Evolutionary conservation across 1,140 invertebrate species (phyloP), one percentile per base, ranked within the genome.

Genomic region (Penaeus chinensis): DNA sequence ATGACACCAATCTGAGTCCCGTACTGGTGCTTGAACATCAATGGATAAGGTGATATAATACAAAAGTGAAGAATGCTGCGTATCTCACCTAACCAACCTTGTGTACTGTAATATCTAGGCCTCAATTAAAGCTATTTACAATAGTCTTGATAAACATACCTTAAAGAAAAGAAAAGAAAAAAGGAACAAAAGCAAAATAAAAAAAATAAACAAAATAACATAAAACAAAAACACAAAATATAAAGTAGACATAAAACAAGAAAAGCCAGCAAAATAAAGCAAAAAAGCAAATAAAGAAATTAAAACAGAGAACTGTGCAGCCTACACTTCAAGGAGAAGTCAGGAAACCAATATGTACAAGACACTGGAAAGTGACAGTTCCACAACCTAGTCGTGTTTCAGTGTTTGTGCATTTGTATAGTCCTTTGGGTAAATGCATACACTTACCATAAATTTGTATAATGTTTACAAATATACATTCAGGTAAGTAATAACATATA

Each of bases 1-100:
- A 78, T 54, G 77, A 85, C 62, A 87, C 86, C 86, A 87, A 82
- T 87, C 86, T 87, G 86, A 87, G 86, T 87, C 86, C 86, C 80
- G 54, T 78, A 65, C 47, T 77, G 78, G 80, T 77, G 86, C 66
- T 84, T 54, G 5, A 54, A 54, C 60, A 82, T 18, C n/a, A 32
- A 82, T 11, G 65, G 65, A 37, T 65, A 47, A 81, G 60, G 47
- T 66, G 32, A 78, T 62, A 62, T 37, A 85, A 32, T 78, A 60
- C 16, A 24, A 61, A 42, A 77, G 54, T 78, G 74, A 27, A 79
- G 81, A 54, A 54, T 87, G 86, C 86, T 87, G 86, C 54, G 86
- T 87, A 78, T 32, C 80, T 87, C 80, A 83, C 83, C 83, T 85
- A 76, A 32, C 71, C 60, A 78, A 74, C 27, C 74, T 78, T 85